A percentile compares a stretch with the other conserved stretches of the same genome.
Conservation (phyloP, 2,113 vertebrate species). For the Meleagris gallopavo region DNA sequence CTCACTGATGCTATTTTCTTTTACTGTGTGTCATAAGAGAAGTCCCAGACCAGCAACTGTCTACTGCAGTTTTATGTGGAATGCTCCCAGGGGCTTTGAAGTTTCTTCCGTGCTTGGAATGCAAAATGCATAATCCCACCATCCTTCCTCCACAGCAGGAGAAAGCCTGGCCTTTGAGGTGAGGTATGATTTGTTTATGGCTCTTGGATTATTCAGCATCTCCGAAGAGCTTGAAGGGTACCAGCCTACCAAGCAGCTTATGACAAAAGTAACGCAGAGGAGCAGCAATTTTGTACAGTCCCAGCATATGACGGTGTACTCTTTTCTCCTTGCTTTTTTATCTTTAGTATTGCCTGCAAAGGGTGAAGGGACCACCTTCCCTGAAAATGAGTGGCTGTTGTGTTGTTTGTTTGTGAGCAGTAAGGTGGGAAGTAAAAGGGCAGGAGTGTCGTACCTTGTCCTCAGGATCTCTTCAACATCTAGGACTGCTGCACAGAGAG, state of each 20-base stretch:
- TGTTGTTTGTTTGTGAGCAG: neutral
- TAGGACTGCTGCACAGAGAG: neutral
- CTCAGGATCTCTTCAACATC: neutral
- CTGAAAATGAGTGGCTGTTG: neutral
- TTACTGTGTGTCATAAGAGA: neutral
- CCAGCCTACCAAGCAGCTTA: accelerated
- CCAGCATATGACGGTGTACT: neutral
- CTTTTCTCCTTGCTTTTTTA: neutral
- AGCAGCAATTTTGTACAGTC: neutral
- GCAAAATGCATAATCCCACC: accelerated
- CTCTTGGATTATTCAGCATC: neutral
- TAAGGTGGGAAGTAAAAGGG: neutral
- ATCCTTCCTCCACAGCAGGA: accelerated
- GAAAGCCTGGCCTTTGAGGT: neutral
- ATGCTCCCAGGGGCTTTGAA: neutral
- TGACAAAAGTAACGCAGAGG: neutral
- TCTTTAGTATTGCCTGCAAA: neutral
- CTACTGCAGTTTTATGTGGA: neutral
- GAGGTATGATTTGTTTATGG: no score
- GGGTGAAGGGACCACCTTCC: neutral
- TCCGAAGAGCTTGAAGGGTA: neutral
- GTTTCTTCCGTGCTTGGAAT: neutral
- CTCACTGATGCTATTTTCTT: neutral
- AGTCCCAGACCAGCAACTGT: neutral
- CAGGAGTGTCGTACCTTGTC: neutral